phyloP scores from a whole-genome alignment of 2,888 invertebrate species.

The Limnephilus rhombicus region DNA sequence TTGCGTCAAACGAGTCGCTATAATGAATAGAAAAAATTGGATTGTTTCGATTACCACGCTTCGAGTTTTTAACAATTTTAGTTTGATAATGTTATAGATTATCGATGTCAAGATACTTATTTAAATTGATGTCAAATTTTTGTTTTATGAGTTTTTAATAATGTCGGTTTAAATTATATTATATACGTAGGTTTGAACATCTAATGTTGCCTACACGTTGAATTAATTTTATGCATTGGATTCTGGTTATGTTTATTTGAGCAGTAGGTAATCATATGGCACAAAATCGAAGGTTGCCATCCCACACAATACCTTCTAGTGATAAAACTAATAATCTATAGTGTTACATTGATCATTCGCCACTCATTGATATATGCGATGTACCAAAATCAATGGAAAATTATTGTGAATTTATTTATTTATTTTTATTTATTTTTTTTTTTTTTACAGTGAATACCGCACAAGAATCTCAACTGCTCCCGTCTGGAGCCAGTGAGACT shows the following conservation, averaged over 20 bases:
- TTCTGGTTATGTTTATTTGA: not conserved
- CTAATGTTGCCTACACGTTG: not conserved
- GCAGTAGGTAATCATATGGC: not conserved
- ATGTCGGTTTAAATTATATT: not conserved
- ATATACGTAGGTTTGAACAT: not conserved
- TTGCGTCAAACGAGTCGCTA: slow-evolving; percentile 28
- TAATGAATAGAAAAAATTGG: slow-evolving; percentile 11
- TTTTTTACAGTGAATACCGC: too few species aligned
- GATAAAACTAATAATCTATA: not conserved
- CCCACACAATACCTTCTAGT: not conserved
- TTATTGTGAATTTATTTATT: not conserved
- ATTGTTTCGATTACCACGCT: slow-evolving; percentile 17
- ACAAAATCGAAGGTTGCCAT: not conserved
- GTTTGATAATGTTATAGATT: slow-evolving; percentile 6
- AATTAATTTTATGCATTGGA: not conserved
- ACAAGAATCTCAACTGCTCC: too few species aligned
- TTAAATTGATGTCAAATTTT: slow-evolving; percentile 23
- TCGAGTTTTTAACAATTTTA: not conserved
- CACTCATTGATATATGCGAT: not conserved
- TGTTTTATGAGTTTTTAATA: slow-evolving; percentile 31
- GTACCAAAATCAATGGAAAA: not conserved
- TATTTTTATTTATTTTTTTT: too few species aligned
- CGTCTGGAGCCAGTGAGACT: too few species aligned
- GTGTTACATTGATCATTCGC: not conserved
- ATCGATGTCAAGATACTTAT: slow-evolving; percentile 8